Evolutionary conservation across 2,113 vertebrate species (phyloP), one percentile per base, ranked within the genome.

Genomic region (Potamarius usumacintae): DNA sequence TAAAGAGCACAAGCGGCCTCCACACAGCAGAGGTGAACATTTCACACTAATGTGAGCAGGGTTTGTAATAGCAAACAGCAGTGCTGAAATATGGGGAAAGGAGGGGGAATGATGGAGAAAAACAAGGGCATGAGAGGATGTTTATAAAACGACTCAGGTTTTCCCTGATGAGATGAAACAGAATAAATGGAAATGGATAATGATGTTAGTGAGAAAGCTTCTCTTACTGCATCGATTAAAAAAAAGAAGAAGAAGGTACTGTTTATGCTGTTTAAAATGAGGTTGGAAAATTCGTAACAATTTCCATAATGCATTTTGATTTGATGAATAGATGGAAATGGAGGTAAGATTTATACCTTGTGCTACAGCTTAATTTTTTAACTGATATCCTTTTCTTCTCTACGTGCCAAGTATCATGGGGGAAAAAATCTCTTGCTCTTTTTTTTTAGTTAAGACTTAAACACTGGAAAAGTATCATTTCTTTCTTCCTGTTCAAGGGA

Each of bases 111-210:
- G 50, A 65, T 20, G 18, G 53, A 86, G 63, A 27, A 57, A 86
- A 63, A 69, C 74, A 48, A 14, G 74, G n/a, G 11, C 27, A 18
- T 34, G 25, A 76, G 34, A 85, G 30, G 55, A 52, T n/a, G 25
- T 55, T 71, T 71, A 84, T 55, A 71, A 84, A 84, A 84, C 55
- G 63, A 71, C 30, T 84, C 63, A 55, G 78, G 77, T 55, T 79
- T 79, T 79, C 52, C 52, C 52, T 57, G 52, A 80, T 30, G 78
- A 9, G 79, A 42, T 22, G 57, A 81, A 81, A 81, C 34, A 55
- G 27, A 60, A 81, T 42, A 81, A 60, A 81, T 34, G 30, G 42
- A 42, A 42, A 42, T 42, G 42, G 42, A 62, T 81, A 34, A 58
- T 42, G 57, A 20, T 0, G 55, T 42, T 81, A 81, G 27, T 5